Conservation (phyloP, 2,888 invertebrate genomes). For the Caenorhabditis uteleia region DNA sequence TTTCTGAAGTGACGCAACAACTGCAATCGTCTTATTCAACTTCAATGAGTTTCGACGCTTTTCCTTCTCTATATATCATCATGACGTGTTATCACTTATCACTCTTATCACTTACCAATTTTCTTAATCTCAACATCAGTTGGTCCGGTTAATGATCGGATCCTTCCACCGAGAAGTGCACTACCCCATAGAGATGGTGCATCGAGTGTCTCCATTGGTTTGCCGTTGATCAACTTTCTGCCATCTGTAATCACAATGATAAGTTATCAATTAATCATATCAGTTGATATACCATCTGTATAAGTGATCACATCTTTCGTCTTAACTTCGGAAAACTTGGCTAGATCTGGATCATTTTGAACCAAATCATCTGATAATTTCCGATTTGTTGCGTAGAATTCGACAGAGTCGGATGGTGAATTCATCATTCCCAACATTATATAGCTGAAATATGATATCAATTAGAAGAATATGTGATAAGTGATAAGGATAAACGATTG, state of each 20-base stretch:
- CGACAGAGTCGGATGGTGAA: constrained; percentile 47
- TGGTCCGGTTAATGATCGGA: constrained; percentile 14
- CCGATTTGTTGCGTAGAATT: constrained; percentile 47
- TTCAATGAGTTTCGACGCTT: too few relatives aligned
- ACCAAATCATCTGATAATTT: constrained; percentile 20
- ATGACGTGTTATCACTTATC: too few relatives aligned
- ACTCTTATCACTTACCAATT: too few relatives aligned
- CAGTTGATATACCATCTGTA: constrained; percentile 34
- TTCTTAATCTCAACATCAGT: too few relatives aligned
- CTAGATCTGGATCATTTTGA: constrained; percentile 27
- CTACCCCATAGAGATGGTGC: constrained; percentile 31
- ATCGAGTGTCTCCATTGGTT: constrained; percentile 21
- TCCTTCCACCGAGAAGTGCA: constrained; percentile 27
- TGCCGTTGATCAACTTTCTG: constrained; percentile 48
- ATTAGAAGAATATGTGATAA: too few relatives aligned
- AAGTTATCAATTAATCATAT: neutral
- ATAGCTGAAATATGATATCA: neutral
- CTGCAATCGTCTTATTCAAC: too few relatives aligned
- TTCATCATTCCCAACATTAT: constrained; percentile 58
- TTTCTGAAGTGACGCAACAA: too few relatives aligned
- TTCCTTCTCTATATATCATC: too few relatives aligned
- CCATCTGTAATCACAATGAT: constrained; percentile 36
- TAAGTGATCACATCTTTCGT: constrained; percentile 47
- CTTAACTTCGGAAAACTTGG: constrained; percentile 49
- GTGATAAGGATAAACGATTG: too few relatives aligned